These are phyloP conservation scores for Aplochiton taeniatus DNA, from an alignment of 2,797 vertebrate genomes.

Conservation along the genomic window DNA sequence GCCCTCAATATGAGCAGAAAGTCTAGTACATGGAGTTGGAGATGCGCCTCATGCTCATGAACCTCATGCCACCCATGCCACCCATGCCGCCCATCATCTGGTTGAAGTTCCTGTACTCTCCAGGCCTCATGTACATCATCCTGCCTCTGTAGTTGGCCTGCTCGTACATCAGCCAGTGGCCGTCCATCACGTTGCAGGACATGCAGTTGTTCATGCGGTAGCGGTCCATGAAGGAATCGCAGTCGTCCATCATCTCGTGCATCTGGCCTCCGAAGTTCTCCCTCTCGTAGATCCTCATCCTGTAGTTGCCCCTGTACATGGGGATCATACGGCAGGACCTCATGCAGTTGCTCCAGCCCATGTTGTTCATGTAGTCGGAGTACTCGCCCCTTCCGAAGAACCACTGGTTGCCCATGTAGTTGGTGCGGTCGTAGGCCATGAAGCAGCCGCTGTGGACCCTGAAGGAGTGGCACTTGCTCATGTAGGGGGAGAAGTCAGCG, in stretches of 20 bases:
- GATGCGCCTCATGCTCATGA: slow-evolving; percentile 42
- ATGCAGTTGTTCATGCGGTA: slow-evolving; percentile 61
- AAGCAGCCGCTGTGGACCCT: slow-evolving; percentile 11
- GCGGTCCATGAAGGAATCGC: slow-evolving; percentile 55
- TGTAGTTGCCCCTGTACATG: slow-evolving; percentile 32
- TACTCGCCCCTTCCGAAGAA: slow-evolving; percentile 12
- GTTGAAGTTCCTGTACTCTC: slow-evolving; percentile 23
- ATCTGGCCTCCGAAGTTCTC: slow-evolving; percentile 67
- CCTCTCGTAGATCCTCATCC: slow-evolving; percentile 43
- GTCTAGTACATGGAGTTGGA: slow-evolving; percentile 32
- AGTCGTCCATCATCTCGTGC: slow-evolving; percentile 66
- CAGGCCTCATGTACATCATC: slow-evolving; percentile 37
- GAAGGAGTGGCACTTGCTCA: slow-evolving; percentile 7
- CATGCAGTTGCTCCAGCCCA: slow-evolving; percentile 9
- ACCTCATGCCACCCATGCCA: neutral
- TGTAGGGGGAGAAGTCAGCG: slow-evolving; percentile 7
- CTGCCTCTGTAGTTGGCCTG: slow-evolving; percentile 41
- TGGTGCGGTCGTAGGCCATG: slow-evolving; percentile 12
- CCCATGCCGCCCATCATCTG: slow-evolving; percentile 13
- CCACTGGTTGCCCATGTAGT: slow-evolving; percentile 14
- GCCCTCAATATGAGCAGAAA: neutral
- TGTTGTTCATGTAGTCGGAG: slow-evolving; percentile 6
- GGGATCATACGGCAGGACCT: slow-evolving; percentile 13
- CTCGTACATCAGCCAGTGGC: slow-evolving; percentile 59
- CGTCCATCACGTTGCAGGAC: slow-evolving; percentile 67